Base-by-base conservation (phyloP, 2,888 invertebrate species). In the Dinocampus coccinellae region DNA sequence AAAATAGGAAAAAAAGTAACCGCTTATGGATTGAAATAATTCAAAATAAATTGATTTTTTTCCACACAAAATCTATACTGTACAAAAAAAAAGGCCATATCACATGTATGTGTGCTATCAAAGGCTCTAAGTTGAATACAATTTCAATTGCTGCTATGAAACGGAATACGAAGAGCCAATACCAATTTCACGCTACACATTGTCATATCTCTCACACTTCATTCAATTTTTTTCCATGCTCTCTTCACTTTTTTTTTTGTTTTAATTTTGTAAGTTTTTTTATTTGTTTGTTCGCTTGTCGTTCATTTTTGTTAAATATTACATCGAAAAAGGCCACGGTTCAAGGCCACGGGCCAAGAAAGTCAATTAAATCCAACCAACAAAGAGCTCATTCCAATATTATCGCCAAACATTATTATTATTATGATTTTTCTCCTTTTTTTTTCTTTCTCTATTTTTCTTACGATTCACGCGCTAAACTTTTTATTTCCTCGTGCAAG, bases 321-420 rank as follows among this genome's bases (percentile, higher is more conserved):
- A 83, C 82, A 80, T 84, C 82, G 81, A 83, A 84, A 77, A 85
- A 85, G 85, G 85, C 84, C 85, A 85, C 85, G 77, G 77, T 83
- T 81, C 80, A 85, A 85, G 84, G 85, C 84, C 83, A 83, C 81
- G 81, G 82, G 83, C 83, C 82, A 80, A 78, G 78, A 83, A 83
- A 83, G 81, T 79, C 72, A 83, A 80, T 80, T 72, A 74, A 82
- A 81, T 81, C 77, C 76, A 81, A 80, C 79, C 72, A 78, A 79
- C 76, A 76, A 78, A 79, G 79, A 79, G 72, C 70, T 71, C 74
- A 70, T 70, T 47, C 47, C 22, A 70, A 69, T 34, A 64, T 52
- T 33, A 29, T 29, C 26, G 16, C 24, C 34, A 68, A 42, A 47
- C 47, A 20, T 47, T 39, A 39, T 39, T 47, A n/a, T 47, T 16